Base-by-base conservation (phyloP, 2,888 invertebrate species). In the Mythimna impura region DNA sequence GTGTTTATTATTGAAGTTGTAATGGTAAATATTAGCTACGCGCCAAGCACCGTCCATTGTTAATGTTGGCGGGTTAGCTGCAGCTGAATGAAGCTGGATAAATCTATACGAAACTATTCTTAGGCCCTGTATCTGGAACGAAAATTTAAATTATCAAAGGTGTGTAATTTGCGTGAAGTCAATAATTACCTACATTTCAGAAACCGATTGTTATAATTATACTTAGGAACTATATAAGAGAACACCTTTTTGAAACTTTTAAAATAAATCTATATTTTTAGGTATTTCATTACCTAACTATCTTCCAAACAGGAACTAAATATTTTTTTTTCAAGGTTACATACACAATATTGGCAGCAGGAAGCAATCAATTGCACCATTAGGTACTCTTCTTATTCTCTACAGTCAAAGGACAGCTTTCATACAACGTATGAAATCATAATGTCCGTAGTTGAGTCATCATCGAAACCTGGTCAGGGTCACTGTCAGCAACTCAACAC, bases 391-490 rank as follows among this genome's bases (percentile, higher is more conserved):
- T 54, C 55, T 10, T 9, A 25, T 14, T 61, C 25, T 20, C 14
- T 17, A 54, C 20, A 69, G 52, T 40, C 10, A 54, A 66, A 66
- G 57, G 52, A 64, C 76, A 43, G 9, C 66, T 76, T 65, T 80
- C 81, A 58, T 67, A 55, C 12, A 43, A 64, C 10, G 20, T 43
- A 61, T 66, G 62, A 75, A 58, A 63, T 63, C 60, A 65, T 60
- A 73, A 54, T 17, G 36, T 52, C 55, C 22, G 47, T 12, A 69
- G 71, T 77, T 78, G 81, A 80, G 68, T 89, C 88, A 88, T 82
- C 54, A 68, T 80, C 64, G 78, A 71, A 79, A 82, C 68, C 71
- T 76, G 87, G 87, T 88, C 89, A 89, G 36, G 89, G 89, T 82
- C 87, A 86, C 57, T 84, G 76, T 72, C 81, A 52, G n/a, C 50